phyloP scores from a whole-genome alignment of 2,888 invertebrate species.

The Ochropleura plecta region DNA sequence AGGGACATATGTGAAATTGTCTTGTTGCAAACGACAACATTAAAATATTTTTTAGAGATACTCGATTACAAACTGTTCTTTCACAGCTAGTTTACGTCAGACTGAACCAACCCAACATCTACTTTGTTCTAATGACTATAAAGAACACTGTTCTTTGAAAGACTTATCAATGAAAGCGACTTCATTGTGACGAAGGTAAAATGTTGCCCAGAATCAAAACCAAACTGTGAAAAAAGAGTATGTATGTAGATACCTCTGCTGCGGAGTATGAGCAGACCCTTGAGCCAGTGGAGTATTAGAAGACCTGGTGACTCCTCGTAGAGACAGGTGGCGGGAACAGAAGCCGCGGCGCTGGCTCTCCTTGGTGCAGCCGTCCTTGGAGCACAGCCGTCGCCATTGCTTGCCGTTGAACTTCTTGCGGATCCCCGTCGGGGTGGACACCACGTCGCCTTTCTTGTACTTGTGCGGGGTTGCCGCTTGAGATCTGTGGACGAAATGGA shows the following conservation, averaged over 20 bases:
- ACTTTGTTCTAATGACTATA: too few relatives aligned
- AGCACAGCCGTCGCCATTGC: slow-evolving; percentile 99
- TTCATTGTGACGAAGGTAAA: not conserved
- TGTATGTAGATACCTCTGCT: slow-evolving; percentile 80
- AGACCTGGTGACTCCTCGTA: slow-evolving; percentile 92
- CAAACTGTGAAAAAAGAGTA: not conserved
- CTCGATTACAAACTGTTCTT: not conserved
- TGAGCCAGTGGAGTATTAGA: slow-evolving; percentile 84
- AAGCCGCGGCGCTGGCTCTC: slow-evolving; percentile 99
- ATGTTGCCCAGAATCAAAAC: not conserved
- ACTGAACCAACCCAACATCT: not conserved
- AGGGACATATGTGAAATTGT: too few relatives aligned
- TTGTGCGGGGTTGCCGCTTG: slow-evolving; percentile 98
- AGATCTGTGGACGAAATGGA: slow-evolving; percentile 89
- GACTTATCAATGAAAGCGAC: not conserved
- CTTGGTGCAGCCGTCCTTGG: slow-evolving; percentile 97
- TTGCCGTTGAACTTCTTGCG: slow-evolving; percentile 99
- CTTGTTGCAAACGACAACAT: not conserved
- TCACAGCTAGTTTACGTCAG: not conserved
- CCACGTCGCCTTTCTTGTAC: slow-evolving; percentile 99
- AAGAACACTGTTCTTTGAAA: not conserved
- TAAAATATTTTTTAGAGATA: not conserved
- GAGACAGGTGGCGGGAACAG: slow-evolving; percentile 98
- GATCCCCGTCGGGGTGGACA: slow-evolving; percentile 98
- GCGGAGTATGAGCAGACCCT: slow-evolving; percentile 84